phyloP scores from a whole-genome alignment of 2,888 invertebrate species.

The Venustoraphidia nigricollis region DNA sequence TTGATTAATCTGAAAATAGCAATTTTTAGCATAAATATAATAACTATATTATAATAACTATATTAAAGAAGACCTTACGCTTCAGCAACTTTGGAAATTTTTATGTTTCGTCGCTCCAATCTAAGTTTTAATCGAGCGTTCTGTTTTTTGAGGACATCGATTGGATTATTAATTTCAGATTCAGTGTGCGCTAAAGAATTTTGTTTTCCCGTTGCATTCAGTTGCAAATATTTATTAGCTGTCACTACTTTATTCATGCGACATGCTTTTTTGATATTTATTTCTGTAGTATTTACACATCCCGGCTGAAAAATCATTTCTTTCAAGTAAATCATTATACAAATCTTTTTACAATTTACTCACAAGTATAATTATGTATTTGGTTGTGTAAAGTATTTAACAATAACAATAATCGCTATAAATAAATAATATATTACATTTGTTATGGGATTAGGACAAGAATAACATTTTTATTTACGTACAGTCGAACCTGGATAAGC shows the following conservation, averaged over 20 bases:
- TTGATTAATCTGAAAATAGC: conserved; percentile 52
- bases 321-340: too few species aligned
- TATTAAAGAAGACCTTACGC: conserved; percentile 48
- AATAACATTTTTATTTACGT: too few species aligned
- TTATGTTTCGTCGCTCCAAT: conserved; percentile 74
- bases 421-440: too few species aligned
- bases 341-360: too few species aligned
- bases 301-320: conserved; percentile 56
- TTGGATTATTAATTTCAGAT: conserved; percentile 18
- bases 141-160: conserved; percentile 42
- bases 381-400: conserved; percentile 1
- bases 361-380: not conserved
- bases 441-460: too few species aligned
- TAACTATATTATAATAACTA: not conserved
- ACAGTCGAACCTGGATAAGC: too few species aligned
- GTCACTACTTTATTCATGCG: conserved; percentile 39
- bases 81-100: conserved; percentile 87
- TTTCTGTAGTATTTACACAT: conserved; percentile 96
- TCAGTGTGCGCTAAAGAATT: conserved; percentile 37
- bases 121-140: conserved; percentile 59
- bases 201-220: conserved; percentile 33
- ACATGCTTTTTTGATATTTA: conserved; percentile 94
- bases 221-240: conserved; percentile 24
- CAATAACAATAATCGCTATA: not conserved
- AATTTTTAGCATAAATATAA: not conserved